A percentile compares a stretch with the other conserved stretches of the same genome.
Evolutionary conservation across 2,888 invertebrate species (phyloP).

Genomic region (Hybos culiciformis): DNA sequence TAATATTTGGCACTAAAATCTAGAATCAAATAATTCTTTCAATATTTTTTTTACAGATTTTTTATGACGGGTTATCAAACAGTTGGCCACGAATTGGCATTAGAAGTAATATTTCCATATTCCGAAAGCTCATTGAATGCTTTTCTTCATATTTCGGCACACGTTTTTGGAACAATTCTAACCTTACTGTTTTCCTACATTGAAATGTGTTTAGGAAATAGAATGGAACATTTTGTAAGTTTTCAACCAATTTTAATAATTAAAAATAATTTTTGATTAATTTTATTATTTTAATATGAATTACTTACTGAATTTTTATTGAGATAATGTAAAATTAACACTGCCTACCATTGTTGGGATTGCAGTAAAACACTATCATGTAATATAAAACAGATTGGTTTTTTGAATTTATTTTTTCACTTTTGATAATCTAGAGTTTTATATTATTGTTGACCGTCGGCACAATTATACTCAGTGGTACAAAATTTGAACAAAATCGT

Average conservation of each 20-base stretch:
- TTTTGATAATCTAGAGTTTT: neutral
- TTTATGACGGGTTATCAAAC: constrained; percentile 63
- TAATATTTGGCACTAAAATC: no score
- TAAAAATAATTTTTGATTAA: no score
- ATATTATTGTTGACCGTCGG: constrained; percentile 1
- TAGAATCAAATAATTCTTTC: no score
- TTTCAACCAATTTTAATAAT: neutral
- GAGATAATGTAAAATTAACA: neutral
- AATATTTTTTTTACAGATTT: constrained; percentile 39
- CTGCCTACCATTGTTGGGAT: neutral
- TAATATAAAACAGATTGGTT: neutral
- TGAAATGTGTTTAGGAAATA: neutral
- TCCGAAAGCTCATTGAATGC: constrained; percentile 57
- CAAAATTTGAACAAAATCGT: neutral
- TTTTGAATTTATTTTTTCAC: neutral
- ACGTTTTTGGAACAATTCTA: constrained; percentile 6
- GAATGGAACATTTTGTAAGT: constrained; percentile 4
- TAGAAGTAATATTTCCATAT: constrained; percentile 59
- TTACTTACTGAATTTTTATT: neutral
- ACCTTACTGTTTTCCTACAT: constrained; percentile 4
- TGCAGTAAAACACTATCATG: neutral
- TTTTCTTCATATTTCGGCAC: constrained; percentile 36
- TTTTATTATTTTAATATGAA: neutral
- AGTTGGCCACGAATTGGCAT: constrained; percentile 59
- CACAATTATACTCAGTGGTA: neutral